Percentiles rank a stretch among this genome's conserved stretches.
Evolutionary conservation across 2,113 vertebrate species (phyloP).

Genomic region (Cynopterus brachyotis): DNA sequence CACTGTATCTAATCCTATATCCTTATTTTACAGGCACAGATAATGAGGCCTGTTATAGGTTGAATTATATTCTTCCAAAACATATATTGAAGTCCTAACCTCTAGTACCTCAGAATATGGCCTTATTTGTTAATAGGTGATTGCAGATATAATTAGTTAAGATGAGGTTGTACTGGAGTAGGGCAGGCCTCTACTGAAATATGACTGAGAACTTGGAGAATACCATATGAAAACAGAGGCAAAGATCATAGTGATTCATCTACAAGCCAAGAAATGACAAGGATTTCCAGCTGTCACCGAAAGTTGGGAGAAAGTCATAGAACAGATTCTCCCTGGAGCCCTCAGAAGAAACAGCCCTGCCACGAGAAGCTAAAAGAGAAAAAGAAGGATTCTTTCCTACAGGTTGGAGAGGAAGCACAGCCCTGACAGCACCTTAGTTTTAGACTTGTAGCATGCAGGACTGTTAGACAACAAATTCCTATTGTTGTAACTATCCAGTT

Average conservation of each 20-base stretch:
- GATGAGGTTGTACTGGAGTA: neutral
- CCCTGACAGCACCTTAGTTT: neutral
- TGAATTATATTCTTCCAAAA: neutral
- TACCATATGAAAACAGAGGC: neutral
- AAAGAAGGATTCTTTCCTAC: neutral
- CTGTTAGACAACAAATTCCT: neutral
- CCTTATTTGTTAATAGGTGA: neutral
- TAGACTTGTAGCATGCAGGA: neutral
- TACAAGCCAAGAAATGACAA: neutral
- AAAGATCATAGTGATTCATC: neutral
- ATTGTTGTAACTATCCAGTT: neutral
- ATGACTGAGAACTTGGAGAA: neutral
- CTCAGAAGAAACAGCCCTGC: neutral
- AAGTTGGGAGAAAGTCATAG: neutral
- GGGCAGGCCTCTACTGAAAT: neutral
- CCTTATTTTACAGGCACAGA: neutral
- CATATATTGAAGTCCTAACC: neutral
- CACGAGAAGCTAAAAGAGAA: neutral
- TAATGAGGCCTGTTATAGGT: neutral
- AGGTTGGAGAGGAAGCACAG: neutral
- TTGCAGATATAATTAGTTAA: neutral
- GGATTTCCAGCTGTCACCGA: neutral
- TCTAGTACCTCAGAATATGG: neutral
- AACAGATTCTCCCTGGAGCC: neutral
- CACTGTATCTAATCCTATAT: neutral